phyloP scores from a whole-genome alignment of 2,797 vertebrate genomes.

The Emydoidea blandingii region DNA sequence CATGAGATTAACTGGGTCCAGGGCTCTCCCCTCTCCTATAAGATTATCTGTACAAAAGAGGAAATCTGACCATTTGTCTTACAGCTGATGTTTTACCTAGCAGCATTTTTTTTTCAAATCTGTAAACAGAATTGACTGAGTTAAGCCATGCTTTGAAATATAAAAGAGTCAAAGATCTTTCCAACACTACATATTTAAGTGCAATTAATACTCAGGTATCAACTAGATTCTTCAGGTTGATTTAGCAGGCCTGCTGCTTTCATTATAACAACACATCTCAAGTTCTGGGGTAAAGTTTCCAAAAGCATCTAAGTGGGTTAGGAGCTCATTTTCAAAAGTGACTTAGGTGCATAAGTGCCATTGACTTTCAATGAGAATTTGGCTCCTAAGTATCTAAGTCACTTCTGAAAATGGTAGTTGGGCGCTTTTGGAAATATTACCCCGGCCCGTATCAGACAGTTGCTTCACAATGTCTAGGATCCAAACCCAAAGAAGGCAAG shows the following conservation, averaged over 20 bases:
- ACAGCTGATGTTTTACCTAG: not conserved
- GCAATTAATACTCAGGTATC: not conserved
- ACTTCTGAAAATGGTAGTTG: too few relatives aligned
- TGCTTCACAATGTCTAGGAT: too few relatives aligned
- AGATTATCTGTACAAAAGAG: rapidly evolving
- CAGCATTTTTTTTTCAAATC: not conserved
- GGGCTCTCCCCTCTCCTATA: not conserved
- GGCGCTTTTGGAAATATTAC: too few relatives aligned
- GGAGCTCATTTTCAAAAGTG: too few relatives aligned
- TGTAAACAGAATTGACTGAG: rapidly evolving
- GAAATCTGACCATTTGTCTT: rapidly evolving
- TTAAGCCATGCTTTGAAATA: not conserved
- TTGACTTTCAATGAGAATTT: too few relatives aligned
- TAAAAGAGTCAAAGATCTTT: not conserved
- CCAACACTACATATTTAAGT: not conserved
- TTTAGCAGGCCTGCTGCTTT: not conserved
- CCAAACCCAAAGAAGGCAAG: too few relatives aligned
- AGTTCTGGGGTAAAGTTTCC: not conserved
- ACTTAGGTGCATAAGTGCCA: too few relatives aligned
- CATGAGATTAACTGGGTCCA: not conserved
- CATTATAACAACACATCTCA: not conserved
- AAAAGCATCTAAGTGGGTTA: not conserved
- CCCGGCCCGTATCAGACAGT: too few relatives aligned
- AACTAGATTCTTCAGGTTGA: not conserved
- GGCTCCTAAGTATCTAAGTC: too few relatives aligned